These are phyloP conservation scores for Pomatostomus ruficeps DNA, from an alignment of 2,113 vertebrate genomes.

Conservation along the genomic window DNA sequence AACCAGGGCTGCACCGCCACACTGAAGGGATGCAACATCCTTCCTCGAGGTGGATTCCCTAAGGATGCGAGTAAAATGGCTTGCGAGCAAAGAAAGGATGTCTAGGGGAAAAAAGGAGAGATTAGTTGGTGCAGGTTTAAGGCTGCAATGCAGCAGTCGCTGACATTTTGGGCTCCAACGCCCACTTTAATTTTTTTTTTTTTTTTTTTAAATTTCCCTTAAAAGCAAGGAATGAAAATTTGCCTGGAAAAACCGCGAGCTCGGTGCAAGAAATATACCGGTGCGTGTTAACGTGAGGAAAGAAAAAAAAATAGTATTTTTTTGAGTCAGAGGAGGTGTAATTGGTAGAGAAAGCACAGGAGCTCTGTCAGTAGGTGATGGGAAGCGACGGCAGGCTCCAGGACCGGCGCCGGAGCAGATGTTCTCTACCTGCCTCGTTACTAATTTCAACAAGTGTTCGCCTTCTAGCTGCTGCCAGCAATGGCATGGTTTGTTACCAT, in stretches of 20 bases:
- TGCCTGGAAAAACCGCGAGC: neutral
- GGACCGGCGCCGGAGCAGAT: slow-evolving; percentile 70
- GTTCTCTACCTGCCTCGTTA: slow-evolving; percentile 82
- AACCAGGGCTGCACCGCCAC: neutral
- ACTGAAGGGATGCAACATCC: neutral
- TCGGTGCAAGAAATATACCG: neutral
- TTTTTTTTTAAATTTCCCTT: neutral
- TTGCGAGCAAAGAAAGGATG: slow-evolving; percentile 38
- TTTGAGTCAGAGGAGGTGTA: slow-evolving; percentile 16
- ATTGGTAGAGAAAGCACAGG: slow-evolving; percentile 42
- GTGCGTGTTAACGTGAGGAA: neutral
- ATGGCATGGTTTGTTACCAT: slow-evolving; percentile 89
- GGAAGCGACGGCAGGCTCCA: slow-evolving; percentile 66
- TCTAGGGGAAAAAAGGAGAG: slow-evolving; percentile 17
- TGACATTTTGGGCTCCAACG: slow-evolving; percentile 44
- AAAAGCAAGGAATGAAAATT: neutral
- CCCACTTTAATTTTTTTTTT: neutral
- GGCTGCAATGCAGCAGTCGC: slow-evolving; percentile 50
- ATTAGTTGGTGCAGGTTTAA: slow-evolving; percentile 44
- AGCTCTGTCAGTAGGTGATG: slow-evolving; percentile 58
- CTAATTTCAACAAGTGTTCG: slow-evolving; percentile 84
- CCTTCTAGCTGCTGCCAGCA: slow-evolving; percentile 83
- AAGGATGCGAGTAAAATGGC: slow-evolving; percentile 4
- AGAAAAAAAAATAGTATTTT: neutral
- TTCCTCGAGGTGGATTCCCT: slow-evolving; percentile 32